Percentiles rank a stretch among this genome's conserved stretches.
Conservation (phyloP, 2,113 vertebrate genomes). For the Calyptommatus sinebrachiatus region DNA sequence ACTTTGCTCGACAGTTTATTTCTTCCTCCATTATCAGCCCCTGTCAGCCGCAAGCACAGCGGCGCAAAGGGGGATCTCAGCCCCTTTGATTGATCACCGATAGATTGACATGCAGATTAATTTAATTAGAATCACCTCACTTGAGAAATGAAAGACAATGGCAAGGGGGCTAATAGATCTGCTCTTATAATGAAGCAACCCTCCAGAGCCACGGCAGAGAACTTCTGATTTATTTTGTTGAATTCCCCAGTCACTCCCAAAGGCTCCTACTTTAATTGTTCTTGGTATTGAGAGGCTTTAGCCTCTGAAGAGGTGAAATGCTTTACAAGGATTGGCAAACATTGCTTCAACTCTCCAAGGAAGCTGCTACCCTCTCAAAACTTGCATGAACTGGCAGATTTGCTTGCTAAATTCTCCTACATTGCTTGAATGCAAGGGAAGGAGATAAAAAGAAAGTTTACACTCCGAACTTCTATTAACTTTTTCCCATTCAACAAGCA, state of each 20-base stretch:
- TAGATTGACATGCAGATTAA: constrained; percentile 91
- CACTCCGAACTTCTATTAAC: neutral
- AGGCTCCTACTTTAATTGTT: constrained; percentile 83
- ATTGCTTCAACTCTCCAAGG: constrained; percentile 61
- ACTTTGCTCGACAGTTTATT: constrained; percentile 84
- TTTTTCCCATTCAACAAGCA: neutral
- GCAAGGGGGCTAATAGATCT: constrained; percentile 83
- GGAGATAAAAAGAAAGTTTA: neutral
- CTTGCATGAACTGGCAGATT: constrained; percentile 60
- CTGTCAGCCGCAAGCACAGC: constrained; percentile 79
- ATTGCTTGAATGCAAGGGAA: constrained; percentile 15
- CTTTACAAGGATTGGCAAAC: constrained; percentile 76
- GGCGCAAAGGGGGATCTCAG: constrained; percentile 72
- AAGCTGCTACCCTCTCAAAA: constrained; percentile 58
- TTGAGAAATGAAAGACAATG: constrained; percentile 87
- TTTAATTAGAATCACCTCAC: constrained; percentile 90
- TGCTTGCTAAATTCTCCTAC: constrained; percentile 49
- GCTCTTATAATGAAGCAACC: constrained; percentile 79
- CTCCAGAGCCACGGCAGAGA: constrained; percentile 73
- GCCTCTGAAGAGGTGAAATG: constrained; percentile 76
- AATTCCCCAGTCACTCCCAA: constrained; percentile 74
- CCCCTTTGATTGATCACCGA: constrained; percentile 85
- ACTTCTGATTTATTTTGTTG: constrained; percentile 81
- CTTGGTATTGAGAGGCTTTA: constrained; percentile 79
- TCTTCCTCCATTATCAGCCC: constrained; percentile 85